These are phyloP conservation scores for Syrista parreyssii DNA, from an alignment of 2,888 invertebrate genomes.

Conservation along the genomic window DNA sequence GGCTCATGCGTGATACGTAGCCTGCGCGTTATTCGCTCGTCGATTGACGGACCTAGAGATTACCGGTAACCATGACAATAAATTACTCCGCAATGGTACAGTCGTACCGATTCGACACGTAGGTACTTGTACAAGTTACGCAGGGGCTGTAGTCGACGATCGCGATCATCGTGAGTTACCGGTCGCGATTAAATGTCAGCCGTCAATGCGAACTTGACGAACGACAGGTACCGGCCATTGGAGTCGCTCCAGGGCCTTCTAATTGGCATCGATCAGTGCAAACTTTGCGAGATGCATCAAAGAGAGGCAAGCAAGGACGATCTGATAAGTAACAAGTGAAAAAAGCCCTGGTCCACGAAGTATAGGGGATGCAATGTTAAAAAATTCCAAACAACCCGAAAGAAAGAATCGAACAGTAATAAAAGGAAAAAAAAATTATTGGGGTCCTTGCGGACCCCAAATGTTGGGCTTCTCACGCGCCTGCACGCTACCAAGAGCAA, in stretches of 20 bases:
- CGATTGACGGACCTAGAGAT: background rate
- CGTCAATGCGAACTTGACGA: background rate
- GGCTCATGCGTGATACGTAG: background rate
- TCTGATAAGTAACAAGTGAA: background rate
- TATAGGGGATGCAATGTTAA: background rate
- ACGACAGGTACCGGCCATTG: background rate
- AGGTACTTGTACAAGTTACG: background rate
- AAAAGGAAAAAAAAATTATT: background rate
- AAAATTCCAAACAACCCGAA: background rate
- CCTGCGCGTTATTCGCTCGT: background rate
- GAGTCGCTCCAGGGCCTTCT: background rate
- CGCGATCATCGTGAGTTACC: background rate
- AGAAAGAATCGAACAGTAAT: background rate
- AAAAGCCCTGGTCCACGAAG: background rate
- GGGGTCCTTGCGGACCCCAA: background rate
- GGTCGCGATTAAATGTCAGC: background rate
- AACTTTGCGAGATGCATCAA: background rate
- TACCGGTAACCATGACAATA: background rate
- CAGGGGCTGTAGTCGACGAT: background rate
- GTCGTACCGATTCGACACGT: background rate
- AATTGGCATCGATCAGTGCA: background rate
- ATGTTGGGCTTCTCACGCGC: background rate
- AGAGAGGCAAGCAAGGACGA: background rate
- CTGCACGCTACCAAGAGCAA: slow-evolving; percentile 37
- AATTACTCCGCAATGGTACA: background rate